Evolutionary conservation across 2,797 vertebrate genomes (phyloP), one percentile per base, ranked within the genome.

Genomic region (Scolopax bukidnonensis): DNA sequence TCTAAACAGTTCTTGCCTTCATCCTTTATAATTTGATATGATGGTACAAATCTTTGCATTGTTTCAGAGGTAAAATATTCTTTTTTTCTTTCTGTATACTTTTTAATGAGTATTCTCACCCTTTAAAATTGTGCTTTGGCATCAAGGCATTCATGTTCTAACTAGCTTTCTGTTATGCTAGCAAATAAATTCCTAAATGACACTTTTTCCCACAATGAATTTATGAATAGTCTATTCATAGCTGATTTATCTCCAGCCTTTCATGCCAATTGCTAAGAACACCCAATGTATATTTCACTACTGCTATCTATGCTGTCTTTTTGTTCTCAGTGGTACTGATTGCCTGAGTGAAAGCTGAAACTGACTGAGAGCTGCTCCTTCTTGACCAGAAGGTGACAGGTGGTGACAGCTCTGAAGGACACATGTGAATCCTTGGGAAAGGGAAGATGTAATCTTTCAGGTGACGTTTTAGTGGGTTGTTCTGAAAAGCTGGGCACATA

Each of bases 211-310:
- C 12, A 2, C 38, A 59, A 28, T 60, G 30, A 61, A 16, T 3
- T 40, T 63, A 27, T 13, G 16, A 50, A 53, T 57, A 19, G 1
- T 69, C 40, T 80, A 10, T 63, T 81, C 6, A 27, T 74, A 9
- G 27, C 14, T 87, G n/a, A 43, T 68, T 94, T 89, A 67, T 53
- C 32, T 64, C 32, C 10, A 57, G 32, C 12, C 4, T 68, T 80
- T 57, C 11, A 38, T 41, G 25, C 3, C 0, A 1, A 9, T 61
- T 71, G 7, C 25, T 43, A 53, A 41, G 32, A 75, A 68, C 7
- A 71, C 20, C 21, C 25, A 19, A 4, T 0, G 0, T 28, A 5
- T 61, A 56, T 86, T 76, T 90, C 27, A 63, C 7, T 71, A 17
- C 0, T 5, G 1, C 8, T 59, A 1, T n/a, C 15, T 36, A 1